Conservation (phyloP, 2,113 vertebrate species). For the Corythoichthys haematopterus region DNA sequence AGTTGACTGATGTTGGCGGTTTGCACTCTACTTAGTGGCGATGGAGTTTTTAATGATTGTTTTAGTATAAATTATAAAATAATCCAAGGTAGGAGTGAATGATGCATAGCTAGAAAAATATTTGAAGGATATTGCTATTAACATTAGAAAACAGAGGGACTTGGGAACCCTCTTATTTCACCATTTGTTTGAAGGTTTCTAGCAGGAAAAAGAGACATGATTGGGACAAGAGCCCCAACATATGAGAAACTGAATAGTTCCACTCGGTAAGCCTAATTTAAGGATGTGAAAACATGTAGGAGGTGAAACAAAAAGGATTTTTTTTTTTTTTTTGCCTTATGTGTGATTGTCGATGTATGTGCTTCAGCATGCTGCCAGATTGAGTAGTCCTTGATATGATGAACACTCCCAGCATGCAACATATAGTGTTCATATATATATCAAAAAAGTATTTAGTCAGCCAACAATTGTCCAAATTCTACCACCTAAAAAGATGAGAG, state of each 20-base stretch:
- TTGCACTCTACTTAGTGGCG: neutral
- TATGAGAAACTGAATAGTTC: conserved; percentile 18
- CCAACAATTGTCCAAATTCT: too few species aligned
- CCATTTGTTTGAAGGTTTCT: conserved; percentile 19
- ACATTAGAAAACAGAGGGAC: neutral
- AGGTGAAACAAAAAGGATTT: conserved; percentile 19
- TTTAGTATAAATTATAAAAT: too few species aligned
- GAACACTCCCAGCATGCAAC: conserved; percentile 21
- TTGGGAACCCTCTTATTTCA: neutral
- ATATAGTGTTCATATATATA: neutral
- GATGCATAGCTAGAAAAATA: conserved; percentile 9
- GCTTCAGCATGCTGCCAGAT: conserved; percentile 24
- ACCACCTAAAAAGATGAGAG: too few species aligned
- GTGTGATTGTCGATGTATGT: conserved; percentile 17
- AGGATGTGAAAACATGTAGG: conserved; percentile 27
- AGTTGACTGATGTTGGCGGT: neutral
- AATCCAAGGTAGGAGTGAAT: too few species aligned
- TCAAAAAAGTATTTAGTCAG: too few species aligned
- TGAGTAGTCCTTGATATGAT: conserved; percentile 26
- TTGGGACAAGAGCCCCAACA: conserved; percentile 30
- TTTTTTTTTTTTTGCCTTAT: conserved; percentile 12
- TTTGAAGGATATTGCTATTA: conserved; percentile 14
- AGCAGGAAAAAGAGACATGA: conserved; percentile 47
- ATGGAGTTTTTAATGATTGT: neutral
- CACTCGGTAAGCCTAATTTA: conserved; percentile 38